Percentiles rank a stretch among this genome's conserved stretches.
phyloP scores from a whole-genome alignment of 2,797 vertebrate species.

The Cephalopachus bancanus region DNA sequence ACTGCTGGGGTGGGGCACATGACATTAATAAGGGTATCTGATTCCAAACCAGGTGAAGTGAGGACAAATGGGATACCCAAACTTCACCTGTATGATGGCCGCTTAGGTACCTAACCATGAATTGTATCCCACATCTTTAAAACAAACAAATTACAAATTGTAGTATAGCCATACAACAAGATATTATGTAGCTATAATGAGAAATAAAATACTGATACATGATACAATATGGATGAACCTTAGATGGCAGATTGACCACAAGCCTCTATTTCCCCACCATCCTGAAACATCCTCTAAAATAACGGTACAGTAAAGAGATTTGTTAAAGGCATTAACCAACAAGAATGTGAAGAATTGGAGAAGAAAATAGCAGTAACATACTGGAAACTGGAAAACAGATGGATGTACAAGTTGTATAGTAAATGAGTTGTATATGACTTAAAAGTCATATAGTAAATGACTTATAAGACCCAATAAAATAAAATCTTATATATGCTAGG shows the following conservation, averaged over 20 bases:
- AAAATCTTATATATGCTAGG: neutral
- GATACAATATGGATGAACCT: neutral
- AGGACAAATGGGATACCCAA: too few species aligned
- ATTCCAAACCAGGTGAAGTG: too few species aligned
- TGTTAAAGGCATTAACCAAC: conserved; percentile 29
- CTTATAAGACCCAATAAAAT: neutral
- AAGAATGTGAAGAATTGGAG: neutral
- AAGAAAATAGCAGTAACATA: neutral
- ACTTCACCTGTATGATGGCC: too few species aligned
- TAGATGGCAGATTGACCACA: neutral
- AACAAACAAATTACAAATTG: neutral
- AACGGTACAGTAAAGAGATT: neutral
- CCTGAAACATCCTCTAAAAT: neutral
- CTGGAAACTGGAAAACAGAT: neutral
- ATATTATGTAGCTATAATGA: neutral
- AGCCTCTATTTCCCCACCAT: neutral
- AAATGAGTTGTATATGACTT: too few species aligned
- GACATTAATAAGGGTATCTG: too few species aligned
- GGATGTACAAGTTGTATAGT: neutral
- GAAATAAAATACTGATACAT: neutral
- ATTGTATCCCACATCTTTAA: too few species aligned
- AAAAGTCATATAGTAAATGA: neutral
- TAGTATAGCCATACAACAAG: too few species aligned
- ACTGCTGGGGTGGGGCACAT: too few species aligned
- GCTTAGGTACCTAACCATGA: too few species aligned